Evolutionary conservation across 2,888 invertebrate species (phyloP).

Genomic region (Globia sparganii): DNA sequence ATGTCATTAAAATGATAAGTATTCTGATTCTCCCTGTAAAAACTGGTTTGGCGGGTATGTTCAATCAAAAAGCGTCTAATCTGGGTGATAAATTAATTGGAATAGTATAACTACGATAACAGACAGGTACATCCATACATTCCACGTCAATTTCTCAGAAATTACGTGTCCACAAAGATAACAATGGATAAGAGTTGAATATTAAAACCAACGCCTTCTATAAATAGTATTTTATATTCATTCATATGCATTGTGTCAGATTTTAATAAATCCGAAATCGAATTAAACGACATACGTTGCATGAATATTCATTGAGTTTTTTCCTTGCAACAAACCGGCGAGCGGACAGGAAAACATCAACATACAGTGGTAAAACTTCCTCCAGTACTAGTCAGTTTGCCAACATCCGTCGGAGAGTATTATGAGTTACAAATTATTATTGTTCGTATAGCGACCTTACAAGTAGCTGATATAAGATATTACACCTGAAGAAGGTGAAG

Average conservation of each 20-base stretch:
- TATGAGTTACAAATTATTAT: slow-evolving; percentile 44
- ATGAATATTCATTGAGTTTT: slow-evolving; percentile 68
- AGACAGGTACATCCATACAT: slow-evolving; percentile 28
- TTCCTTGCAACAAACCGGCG: slow-evolving; percentile 69
- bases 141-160: slow-evolving; percentile 44
- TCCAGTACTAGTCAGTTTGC: slow-evolving; percentile 67
- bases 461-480: slow-evolving; percentile 5
- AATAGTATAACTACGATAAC: slow-evolving; percentile 45
- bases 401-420: slow-evolving; percentile 68
- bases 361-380: slow-evolving; percentile 73
- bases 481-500: not conserved
- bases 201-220: slow-evolving; percentile 28
- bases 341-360: slow-evolving; percentile 76
- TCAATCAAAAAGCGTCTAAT: slow-evolving; percentile 23
- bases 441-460: slow-evolving; percentile 28
- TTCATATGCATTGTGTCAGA: slow-evolving; percentile 38
- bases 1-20: slow-evolving; percentile 36
- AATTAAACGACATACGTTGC: slow-evolving; percentile 55
- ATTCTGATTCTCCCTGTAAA: slow-evolving; percentile 4
- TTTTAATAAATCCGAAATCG: slow-evolving; percentile 54
- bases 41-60: slow-evolving; percentile 22
- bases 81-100: slow-evolving; percentile 24
- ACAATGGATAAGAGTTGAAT: slow-evolving; percentile 43
- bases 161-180: slow-evolving; percentile 35
- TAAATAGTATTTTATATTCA: slow-evolving; percentile 36